A percentile compares a stretch with the other conserved stretches of the same genome.
phyloP scores from a whole-genome alignment of 1,140 invertebrate species.

The Macrobrachium rosenbergii region DNA sequence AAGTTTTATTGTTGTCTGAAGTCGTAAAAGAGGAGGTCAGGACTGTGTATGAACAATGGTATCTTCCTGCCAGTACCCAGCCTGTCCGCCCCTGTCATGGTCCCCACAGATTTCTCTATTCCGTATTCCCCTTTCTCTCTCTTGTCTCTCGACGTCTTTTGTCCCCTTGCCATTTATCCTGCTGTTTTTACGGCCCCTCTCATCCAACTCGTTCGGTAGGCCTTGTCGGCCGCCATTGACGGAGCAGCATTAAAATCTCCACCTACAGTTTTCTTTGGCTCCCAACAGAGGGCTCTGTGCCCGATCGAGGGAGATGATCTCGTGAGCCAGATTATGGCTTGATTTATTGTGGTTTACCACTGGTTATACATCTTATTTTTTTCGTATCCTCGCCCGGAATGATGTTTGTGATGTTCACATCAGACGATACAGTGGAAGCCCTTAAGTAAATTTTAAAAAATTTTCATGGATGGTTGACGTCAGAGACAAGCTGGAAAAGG shows the following conservation, averaged over 20 bases:
- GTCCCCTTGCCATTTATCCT: neutral
- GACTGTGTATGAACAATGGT: no score
- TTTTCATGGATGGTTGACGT: no score
- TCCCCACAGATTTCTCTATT: no score
- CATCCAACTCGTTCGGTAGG: neutral
- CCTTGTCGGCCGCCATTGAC: conserved; percentile 12
- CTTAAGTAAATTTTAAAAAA: no score
- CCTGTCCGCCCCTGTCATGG: no score
- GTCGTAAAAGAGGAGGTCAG: no score
- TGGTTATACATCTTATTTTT: no score
- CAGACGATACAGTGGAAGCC: no score
- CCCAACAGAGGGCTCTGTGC: conserved; percentile 17
- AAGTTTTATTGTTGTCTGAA: no score
- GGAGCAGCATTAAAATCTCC: conserved; percentile 6
- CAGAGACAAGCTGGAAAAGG: no score
- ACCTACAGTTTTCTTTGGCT: neutral
- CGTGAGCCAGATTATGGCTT: neutral
- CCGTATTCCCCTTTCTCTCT: neutral
- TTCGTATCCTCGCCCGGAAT: neutral
- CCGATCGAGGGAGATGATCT: neutral
- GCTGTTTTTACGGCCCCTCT: neutral
- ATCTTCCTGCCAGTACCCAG: no score
- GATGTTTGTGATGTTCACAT: neutral
- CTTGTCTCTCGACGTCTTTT: neutral
- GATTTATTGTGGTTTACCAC: no score